Evolutionary conservation across 2,113 vertebrate genomes (phyloP), one percentile per base, ranked within the genome.

Genomic region (Xenotilapia longispinis): DNA sequence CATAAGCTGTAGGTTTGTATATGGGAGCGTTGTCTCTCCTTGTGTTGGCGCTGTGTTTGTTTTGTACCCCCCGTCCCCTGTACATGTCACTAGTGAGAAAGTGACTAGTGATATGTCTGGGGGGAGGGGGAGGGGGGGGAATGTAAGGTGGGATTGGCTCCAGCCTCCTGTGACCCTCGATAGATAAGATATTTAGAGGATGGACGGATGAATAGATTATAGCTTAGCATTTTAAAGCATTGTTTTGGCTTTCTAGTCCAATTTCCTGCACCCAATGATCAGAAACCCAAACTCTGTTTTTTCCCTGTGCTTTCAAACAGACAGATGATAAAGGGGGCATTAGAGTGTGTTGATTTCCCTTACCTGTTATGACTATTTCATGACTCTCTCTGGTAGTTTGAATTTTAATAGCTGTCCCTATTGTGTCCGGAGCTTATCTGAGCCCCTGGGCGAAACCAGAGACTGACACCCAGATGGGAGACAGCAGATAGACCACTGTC

Each of bases 301-400:
- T 92, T 14, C 23, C 45, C 40, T 89, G 33, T 42, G 49, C 40
- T 57, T 88, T 63, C 19, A 51, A 36, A 49, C 81, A 81, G 54
- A 80, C n/a, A 45, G 82, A 87, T 42, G 87, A 83, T 81, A 84
- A 78, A 38, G 26, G 79, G 47, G 75, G 28, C 80, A 86, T 86
- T 58, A 47, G 60, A 75, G 75, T 88, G 78, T 92, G 92, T 93
- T 88, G 90, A 88, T 91, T 93, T 94, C 89, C 65, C 84, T 94
- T 81, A 93, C 89, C 82, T 79, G 70, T 94, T 91, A 95, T 95
- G 90, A 95, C 87, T 95, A 94, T 96, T 96, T 96, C 84, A 96
- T 95, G 91, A 94, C 91, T 89, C 49, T 90, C 81, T 86, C 81
- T 88, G 85, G 90, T 92, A 96, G 87, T 95, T 92, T 95, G 91